Conservation (phyloP, 2,113 vertebrate species). For the Leptocoma aspasia region DNA sequence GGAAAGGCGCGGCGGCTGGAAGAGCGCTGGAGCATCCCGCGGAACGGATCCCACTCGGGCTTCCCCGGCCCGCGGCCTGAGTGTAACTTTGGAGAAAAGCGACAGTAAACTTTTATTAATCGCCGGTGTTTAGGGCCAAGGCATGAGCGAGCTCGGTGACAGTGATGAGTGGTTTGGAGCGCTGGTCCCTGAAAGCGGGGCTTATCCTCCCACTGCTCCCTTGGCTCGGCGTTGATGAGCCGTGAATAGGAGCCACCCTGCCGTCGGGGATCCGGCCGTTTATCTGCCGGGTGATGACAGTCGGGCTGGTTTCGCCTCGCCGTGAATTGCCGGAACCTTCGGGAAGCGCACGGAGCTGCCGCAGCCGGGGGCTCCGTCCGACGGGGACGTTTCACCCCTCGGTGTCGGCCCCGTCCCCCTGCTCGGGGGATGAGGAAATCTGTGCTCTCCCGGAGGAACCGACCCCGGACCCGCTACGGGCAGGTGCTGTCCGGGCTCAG, state of each 20-base stretch:
- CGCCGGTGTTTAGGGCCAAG: conserved; percentile 27
- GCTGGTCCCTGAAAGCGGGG: conserved; percentile 61
- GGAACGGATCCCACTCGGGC: background rate
- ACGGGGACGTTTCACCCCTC: background rate
- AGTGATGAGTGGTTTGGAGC: conserved; percentile 64
- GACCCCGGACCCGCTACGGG: background rate
- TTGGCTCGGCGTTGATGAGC: conserved; percentile 64
- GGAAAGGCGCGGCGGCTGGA: background rate
- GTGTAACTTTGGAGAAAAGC: background rate
- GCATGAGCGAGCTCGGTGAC: conserved; percentile 24
- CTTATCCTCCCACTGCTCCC: conserved; percentile 51
- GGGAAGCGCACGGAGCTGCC: conserved; percentile 60
- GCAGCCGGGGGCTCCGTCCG: background rate
- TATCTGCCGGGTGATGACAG: conserved; percentile 74
- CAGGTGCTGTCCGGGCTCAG: background rate
- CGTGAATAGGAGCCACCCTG: conserved; percentile 59
- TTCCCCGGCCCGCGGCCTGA: background rate
- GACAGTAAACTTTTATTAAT: conserved; percentile 40
- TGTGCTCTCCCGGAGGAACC: accelerated
- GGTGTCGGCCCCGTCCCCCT: too few species aligned
- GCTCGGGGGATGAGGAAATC: background rate
- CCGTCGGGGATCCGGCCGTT: conserved; percentile 65
- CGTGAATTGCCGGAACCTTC: conserved; percentile 64
- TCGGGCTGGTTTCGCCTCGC: conserved; percentile 53
- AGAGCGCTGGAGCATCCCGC: background rate